A percentile compares a stretch with the other conserved stretches of the same genome.
Evolutionary conservation across 2,888 invertebrate species (phyloP).

Genomic region (Heteropelma amictum): DNA sequence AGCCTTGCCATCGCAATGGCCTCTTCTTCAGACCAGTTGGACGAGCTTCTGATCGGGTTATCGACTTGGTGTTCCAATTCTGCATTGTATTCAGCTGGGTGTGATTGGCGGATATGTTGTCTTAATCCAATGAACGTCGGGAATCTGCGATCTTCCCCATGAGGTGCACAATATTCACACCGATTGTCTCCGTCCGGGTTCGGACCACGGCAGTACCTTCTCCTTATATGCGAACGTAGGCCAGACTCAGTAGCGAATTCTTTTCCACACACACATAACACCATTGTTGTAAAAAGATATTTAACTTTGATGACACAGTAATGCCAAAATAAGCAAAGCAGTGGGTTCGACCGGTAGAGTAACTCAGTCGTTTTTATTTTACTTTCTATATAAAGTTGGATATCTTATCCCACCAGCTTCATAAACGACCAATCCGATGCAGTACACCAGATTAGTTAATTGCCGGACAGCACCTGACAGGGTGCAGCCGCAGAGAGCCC

Average conservation of each 20-base stretch:
- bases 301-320: neutral
- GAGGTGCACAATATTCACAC: neutral
- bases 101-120: neutral
- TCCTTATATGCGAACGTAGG: neutral
- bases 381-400: neutral
- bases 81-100: neutral
- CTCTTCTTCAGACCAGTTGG: neutral
- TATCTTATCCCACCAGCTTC: too few relatives aligned
- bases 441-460: too few relatives aligned
- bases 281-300: too few relatives aligned
- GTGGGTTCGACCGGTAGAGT: neutral
- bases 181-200: neutral
- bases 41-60: neutral
- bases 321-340: neutral
- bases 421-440: too few relatives aligned
- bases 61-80: neutral
- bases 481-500: too few relatives aligned
- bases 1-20: neutral
- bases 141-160: neutral
- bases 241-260: neutral
- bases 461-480: too few relatives aligned
- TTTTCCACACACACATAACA: neutral
- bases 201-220: neutral
- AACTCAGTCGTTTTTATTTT: neutral
- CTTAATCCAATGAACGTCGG: neutral